Conservation (phyloP, 2,888 invertebrate genomes). For the Pogonocherus hispidulus region DNA sequence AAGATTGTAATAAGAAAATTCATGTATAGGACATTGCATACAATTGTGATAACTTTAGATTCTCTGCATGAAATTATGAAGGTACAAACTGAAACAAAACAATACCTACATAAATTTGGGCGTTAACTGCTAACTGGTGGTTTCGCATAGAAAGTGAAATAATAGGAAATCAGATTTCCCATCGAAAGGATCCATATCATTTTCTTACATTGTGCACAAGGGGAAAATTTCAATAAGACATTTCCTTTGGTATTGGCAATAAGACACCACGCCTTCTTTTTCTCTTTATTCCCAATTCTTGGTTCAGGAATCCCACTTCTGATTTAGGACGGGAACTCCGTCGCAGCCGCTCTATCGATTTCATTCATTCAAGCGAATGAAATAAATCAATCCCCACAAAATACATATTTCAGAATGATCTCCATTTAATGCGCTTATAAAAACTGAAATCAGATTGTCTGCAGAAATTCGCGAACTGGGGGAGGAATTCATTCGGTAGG, state of each 20-base stretch:
- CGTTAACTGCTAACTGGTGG: too few relatives aligned
- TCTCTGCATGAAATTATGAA: too few relatives aligned
- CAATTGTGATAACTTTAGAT: too few relatives aligned
- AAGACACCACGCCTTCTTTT: neutral
- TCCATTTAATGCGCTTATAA: neutral
- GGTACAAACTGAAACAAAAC: too few relatives aligned
- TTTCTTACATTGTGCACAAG: neutral
- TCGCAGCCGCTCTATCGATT: neutral
- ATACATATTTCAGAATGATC: neutral
- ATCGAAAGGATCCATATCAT: neutral
- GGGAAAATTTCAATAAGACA: neutral
- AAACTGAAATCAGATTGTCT: neutral
- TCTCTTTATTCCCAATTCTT: neutral
- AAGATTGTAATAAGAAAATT: too few relatives aligned
- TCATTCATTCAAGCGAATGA: neutral
- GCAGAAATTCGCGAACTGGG: neutral
- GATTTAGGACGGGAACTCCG: neutral
- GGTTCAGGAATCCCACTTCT: neutral
- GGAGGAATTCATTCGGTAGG: too few relatives aligned
- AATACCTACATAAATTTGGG: too few relatives aligned
- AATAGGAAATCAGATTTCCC: neutral
- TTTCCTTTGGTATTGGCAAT: neutral
- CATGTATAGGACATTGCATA: too few relatives aligned
- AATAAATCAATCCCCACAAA: neutral
- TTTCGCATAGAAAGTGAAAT: neutral